Percentiles rank a stretch among this genome's conserved stretches.
These are phyloP conservation scores for Congeria kusceri DNA, from an alignment of 2,888 invertebrate species.

Conservation along the genomic window DNA sequence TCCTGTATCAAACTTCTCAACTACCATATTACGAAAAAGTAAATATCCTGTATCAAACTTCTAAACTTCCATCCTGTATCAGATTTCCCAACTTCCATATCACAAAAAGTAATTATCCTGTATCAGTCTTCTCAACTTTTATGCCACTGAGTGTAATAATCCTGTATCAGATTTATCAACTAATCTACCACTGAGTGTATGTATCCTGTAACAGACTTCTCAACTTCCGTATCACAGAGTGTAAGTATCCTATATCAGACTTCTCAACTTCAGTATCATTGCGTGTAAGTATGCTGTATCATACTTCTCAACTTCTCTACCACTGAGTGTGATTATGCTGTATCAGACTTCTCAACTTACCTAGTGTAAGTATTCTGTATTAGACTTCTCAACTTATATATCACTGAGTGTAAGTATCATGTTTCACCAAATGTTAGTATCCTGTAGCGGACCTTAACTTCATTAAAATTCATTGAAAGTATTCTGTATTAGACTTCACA, in stretches of 20 bases:
- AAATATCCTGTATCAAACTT: no score
- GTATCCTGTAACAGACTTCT: constrained; percentile 96
- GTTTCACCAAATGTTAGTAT: no score
- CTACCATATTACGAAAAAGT: no score
- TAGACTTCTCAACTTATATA: no score
- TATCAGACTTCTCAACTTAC: constrained; percentile 98
- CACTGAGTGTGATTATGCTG: constrained; percentile 89
- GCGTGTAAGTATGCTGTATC: constrained; percentile 89
- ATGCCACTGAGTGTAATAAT: constrained; percentile 98
- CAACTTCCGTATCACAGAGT: constrained; percentile 99
- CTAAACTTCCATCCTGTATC: constrained; percentile 93
- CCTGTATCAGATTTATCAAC: no score
- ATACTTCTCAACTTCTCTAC: constrained; percentile 99
- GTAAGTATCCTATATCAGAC: constrained; percentile 88
- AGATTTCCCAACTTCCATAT: constrained; percentile 99
- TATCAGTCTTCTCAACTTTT: constrained; percentile 98
- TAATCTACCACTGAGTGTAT: no score
- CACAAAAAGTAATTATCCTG: constrained; percentile 94
- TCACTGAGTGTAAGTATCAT: constrained; percentile 95
- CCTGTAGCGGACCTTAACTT: no score
- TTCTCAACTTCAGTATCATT: constrained; percentile 97
- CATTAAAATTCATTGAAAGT: no score
- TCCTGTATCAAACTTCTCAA: no score
- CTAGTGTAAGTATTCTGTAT: constrained; percentile 92
- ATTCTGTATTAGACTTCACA: no score